These are phyloP conservation scores for Actias luna DNA, from an alignment of 2,888 invertebrate species.

Conservation along the genomic window DNA sequence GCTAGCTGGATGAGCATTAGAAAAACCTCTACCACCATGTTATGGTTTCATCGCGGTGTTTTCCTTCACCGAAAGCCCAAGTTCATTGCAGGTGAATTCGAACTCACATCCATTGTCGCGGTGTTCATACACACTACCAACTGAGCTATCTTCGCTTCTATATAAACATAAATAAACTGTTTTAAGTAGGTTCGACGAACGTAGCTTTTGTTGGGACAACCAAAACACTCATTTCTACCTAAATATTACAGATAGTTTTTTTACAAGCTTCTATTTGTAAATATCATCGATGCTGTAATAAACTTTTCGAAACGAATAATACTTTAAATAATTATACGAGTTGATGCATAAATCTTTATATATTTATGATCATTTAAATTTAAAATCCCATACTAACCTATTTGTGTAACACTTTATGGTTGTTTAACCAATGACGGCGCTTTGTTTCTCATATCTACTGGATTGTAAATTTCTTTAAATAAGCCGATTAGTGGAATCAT, in stretches of 20 bases:
- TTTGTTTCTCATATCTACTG: constrained; percentile 22
- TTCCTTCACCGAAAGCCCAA: too few species aligned
- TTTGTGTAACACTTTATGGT: constrained; percentile 23
- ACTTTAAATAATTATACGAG: constrained; percentile 25
- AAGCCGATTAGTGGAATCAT: constrained; percentile 26
- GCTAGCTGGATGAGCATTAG: too few species aligned
- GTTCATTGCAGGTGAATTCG: too few species aligned
- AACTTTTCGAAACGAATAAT: constrained; percentile 11
- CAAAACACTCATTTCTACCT: background rate
- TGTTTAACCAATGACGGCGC: constrained; percentile 24
- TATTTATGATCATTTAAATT: constrained; percentile 29
- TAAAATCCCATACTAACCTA: constrained; percentile 20
- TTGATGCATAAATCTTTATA: constrained; percentile 25
- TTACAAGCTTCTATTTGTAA: background rate
- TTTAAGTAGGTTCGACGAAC: background rate
- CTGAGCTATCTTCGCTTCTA: too few species aligned
- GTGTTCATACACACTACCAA: too few species aligned
- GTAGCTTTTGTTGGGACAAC: background rate
- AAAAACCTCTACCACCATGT: too few species aligned
- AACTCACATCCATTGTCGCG: too few species aligned
- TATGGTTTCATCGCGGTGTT: too few species aligned
- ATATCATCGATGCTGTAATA: constrained; percentile 13
- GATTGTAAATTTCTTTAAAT: constrained; percentile 27
- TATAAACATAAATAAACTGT: background rate
- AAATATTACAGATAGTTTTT: too few species aligned